Base-by-base conservation (phyloP, 2,797 vertebrate species). In the Poecilia velifera region DNA sequence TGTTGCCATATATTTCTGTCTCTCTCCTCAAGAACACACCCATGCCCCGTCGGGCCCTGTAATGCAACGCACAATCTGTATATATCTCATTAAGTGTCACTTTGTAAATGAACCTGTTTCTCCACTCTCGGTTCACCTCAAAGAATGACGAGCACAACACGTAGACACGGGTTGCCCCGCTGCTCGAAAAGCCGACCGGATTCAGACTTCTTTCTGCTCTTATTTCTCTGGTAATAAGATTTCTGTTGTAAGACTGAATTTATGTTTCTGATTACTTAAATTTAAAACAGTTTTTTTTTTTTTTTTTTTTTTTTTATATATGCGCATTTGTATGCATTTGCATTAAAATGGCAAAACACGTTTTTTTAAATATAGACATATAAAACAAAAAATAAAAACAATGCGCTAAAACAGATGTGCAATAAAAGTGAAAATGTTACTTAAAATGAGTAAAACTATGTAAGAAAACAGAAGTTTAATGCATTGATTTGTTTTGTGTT, bases 51-150 rank as follows among this genome's bases (percentile, higher is more conserved):
- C 81, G 77, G 84, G 89, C 77, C 83, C 86, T 84, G 83, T 93
- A 94, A 94, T 91, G 86, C 88, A 90, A 89, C 89, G 90, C 92
- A 92, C 92, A 92, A 92, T 93, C 92, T 93, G 90, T 92, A 92
- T 91, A 91, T 91, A 92, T 93, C 93, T 91, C 89, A 93, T 93
- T 93, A 94, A 87, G 84, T 93, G 89, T 91, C 89, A 89, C 88
- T 90, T 89, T 92, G 87, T 87, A 88, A 93, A 93, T 89, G 87
- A 90, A 90, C 87, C 89, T 88, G 90, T 91, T 91, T 90, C 88
- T 87, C 81, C 71, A 73, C 76, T 71, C 59, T 77, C 53, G 53
- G 76, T 82, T 82, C 72, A 9, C 78, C 77, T 82, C 36, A 68
- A 76, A 85, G 86, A 84, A 82, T 74, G 84, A 72, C 82, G 80